Base-by-base conservation (phyloP, 2,888 invertebrate species). In the Tinea pellionella region DNA sequence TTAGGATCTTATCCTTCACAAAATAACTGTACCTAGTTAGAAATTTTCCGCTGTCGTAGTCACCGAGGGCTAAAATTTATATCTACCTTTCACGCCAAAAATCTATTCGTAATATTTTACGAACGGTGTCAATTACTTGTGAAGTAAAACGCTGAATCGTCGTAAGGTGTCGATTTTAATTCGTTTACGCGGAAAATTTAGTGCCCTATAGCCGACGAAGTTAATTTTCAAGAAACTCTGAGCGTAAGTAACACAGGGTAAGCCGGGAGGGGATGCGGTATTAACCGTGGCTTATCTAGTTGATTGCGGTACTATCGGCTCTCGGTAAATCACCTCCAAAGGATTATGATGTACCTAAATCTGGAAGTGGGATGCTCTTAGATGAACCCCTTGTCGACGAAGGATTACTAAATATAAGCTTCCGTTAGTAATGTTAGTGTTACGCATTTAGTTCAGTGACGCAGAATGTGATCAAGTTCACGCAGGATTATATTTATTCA, bases 301-400 rank as follows among this genome's bases (percentile, higher is more conserved):
- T 74, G 73, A 71, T 73, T 75, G 74, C 71, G 74, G 76, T 67
- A 70, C 70, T 69, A 70, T 69, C 70, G 67, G 65, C 62, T 61
- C 66, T 56, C 61, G 62, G 67, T 63, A 64, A 68, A 66, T 66
- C 67, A 64, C 67, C 69, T 66, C 66, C 63, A 63, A 66, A 63
- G 66, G 67, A 66, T 75, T 72, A 72, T 71, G 71, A 65, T 64
- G 62, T 61, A 53, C 62, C 62, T 64, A 62, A 59, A 59, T 59
- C 59, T 61, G 61, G 61, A 58, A 62, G 58, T 62, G 30, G 43
- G 56, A 56, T 60, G 62, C 61, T 61, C 42, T 47, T 47, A 18
- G 16, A 53, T 13, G 53, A 53, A 53, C 18, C 64, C 66, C 65
- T 66, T 66, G 69, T 68, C 68, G 70, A 68, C 72, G 70, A 66